phyloP scores from a whole-genome alignment of 2,113 vertebrate genomes.

The Ophthalmotilapia sp. region DNA sequence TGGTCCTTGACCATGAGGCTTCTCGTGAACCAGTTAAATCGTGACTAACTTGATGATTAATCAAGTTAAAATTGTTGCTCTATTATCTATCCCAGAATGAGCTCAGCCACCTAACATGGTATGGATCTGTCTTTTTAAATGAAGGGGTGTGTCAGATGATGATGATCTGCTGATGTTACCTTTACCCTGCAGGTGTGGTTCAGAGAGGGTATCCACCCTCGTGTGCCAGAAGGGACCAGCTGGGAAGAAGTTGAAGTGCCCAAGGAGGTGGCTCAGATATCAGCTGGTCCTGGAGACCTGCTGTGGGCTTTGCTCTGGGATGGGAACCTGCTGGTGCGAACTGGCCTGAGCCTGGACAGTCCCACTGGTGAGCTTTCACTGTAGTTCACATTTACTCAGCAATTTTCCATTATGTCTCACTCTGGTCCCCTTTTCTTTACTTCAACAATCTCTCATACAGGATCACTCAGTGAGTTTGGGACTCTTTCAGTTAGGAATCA shows the following conservation, averaged over 20 bases:
- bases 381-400: not conserved
- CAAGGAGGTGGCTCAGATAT: constrained; percentile 88
- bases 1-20: not conserved
- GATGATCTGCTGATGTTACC: not conserved
- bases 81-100: not conserved
- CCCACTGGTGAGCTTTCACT: constrained; percentile 76
- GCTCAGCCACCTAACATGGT: not conserved
- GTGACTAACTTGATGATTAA: not conserved
- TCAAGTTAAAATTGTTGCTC: not conserved
- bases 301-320: constrained; percentile 94
- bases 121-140: not conserved
- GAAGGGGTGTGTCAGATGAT: not conserved
- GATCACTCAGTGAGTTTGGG: not conserved
- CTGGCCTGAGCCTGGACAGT: constrained; percentile 83
- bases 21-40: not conserved
- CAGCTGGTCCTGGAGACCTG: constrained; percentile 86
- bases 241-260: constrained; percentile 84
- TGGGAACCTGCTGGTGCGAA: constrained; percentile 87
- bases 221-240: constrained; percentile 84
- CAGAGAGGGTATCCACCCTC: constrained; percentile 83
- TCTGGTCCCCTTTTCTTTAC: not conserved
- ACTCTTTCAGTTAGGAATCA: not conserved
- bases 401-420: not conserved
- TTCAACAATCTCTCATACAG: not conserved
- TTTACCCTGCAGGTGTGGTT: constrained; percentile 83